Conservation (phyloP, 2,888 invertebrate genomes). For the Synergus umbraculus region DNA sequence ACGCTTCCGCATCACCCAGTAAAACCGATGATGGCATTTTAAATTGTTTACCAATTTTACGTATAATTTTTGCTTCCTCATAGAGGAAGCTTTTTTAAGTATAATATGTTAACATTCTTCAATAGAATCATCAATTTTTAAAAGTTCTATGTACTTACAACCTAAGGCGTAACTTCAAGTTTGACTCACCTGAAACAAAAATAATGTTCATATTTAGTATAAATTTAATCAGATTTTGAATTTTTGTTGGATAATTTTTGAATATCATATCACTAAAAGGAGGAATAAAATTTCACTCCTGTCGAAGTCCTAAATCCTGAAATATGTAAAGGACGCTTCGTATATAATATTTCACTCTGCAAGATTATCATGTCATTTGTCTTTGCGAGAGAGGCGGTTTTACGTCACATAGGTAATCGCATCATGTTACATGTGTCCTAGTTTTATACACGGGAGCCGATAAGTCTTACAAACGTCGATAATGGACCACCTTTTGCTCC, state of each 20-base stretch:
- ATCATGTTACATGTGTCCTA: constrained; percentile 28
- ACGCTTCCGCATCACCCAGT: background rate
- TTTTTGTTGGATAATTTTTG: too few species aligned
- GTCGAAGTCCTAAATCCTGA: background rate
- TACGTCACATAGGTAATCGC: constrained; percentile 34
- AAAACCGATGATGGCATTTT: background rate
- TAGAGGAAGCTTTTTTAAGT: too few species aligned
- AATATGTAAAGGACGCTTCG: constrained; percentile 10
- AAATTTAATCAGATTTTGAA: too few species aligned
- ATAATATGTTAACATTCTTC: too few species aligned
- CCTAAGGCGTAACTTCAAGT: too few species aligned
- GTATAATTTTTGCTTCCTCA: too few species aligned
- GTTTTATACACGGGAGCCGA: constrained; percentile 14
- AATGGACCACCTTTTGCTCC: constrained; percentile 31
- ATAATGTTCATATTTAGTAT: too few species aligned
- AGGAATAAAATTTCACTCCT: too few species aligned
- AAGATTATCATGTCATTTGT: constrained; percentile 34
- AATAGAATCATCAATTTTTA: too few species aligned
- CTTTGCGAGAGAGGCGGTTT: background rate
- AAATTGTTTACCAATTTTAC: background rate
- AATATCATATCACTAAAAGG: too few species aligned
- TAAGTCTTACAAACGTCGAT: constrained; percentile 30
- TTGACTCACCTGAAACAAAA: too few species aligned
- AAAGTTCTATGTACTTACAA: too few species aligned
- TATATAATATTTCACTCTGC: constrained; percentile 8